Evolutionary conservation across 2,797 vertebrate genomes (phyloP).

Genomic region (Pelodytes ibericus): DNA sequence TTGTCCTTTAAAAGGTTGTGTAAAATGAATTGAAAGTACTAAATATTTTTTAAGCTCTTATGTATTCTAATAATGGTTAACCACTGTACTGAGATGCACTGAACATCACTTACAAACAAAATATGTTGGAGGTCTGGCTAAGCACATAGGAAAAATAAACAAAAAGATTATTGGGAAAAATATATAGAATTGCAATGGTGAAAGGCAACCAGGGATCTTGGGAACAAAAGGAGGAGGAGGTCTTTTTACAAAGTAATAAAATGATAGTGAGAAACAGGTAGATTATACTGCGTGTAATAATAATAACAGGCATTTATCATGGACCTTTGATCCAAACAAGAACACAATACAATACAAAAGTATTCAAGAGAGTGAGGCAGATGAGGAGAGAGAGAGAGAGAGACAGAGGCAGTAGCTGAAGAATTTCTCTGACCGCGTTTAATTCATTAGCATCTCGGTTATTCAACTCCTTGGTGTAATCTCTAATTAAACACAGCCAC

Average conservation of each 20-base stretch:
- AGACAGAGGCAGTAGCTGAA: slow-evolving; percentile 14
- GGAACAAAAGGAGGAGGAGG: background rate
- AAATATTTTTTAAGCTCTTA: no score
- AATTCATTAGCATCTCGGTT: slow-evolving; percentile 73
- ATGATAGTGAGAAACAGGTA: slow-evolving; percentile 2
- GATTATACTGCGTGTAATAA: slow-evolving; percentile 35
- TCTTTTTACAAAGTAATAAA: slow-evolving; percentile 14
- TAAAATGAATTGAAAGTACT: no score
- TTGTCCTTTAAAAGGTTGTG: no score
- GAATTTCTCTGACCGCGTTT: slow-evolving; percentile 50
- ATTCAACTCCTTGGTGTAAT: slow-evolving; percentile 72
- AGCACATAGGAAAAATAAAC: background rate
- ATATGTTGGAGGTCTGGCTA: background rate
- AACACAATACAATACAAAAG: slow-evolving; percentile 50
- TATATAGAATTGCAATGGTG: no score
- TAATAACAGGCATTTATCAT: slow-evolving; percentile 37
- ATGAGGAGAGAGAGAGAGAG: slow-evolving; percentile 14
- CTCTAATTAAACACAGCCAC: slow-evolving; percentile 74
- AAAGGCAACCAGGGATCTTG: slow-evolving; percentile 16
- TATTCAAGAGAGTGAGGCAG: slow-evolving; percentile 33
- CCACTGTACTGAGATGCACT: no score
- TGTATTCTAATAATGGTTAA: no score
- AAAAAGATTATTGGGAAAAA: slow-evolving; percentile 24
- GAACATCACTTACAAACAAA: background rate
- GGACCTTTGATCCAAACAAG: slow-evolving; percentile 48